Evolutionary conservation across 2,888 invertebrate genomes (phyloP).

Genomic region (Congeria kusceri): DNA sequence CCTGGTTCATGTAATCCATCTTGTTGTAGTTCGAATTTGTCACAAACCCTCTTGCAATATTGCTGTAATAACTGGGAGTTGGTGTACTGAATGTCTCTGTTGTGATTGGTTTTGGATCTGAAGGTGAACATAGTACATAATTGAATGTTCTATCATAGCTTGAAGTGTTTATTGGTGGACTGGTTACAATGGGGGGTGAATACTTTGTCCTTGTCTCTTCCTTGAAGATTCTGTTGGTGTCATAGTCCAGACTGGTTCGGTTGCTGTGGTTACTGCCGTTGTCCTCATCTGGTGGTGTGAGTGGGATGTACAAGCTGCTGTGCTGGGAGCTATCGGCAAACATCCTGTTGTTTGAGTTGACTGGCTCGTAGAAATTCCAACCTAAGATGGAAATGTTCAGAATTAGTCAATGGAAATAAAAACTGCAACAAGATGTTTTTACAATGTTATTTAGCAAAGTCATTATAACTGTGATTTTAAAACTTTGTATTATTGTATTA

Average conservation of each 20-base stretch:
- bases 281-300: slow-evolving; percentile 60
- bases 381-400: neutral
- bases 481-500: too few species aligned
- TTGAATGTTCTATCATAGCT: neutral
- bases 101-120: too few species aligned
- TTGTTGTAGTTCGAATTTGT: neutral
- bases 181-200: neutral
- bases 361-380: neutral
- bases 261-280: slow-evolving; percentile 35
- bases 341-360: neutral
- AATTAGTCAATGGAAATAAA: neutral
- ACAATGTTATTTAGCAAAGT: too few species aligned
- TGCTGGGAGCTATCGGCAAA: neutral
- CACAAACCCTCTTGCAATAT: neutral
- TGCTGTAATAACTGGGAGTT: neutral
- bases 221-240: neutral
- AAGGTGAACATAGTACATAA: too few species aligned
- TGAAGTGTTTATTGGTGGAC: neutral
- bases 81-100: neutral
- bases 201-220: neutral
- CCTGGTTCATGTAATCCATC: neutral
- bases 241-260: slow-evolving; percentile 36
- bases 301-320: slow-evolving; percentile 39
- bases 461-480: too few species aligned
- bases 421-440: neutral